These are phyloP conservation scores for Eriosoma lanigerum DNA, from an alignment of 1,140 invertebrate species.

Conservation along the genomic window DNA sequence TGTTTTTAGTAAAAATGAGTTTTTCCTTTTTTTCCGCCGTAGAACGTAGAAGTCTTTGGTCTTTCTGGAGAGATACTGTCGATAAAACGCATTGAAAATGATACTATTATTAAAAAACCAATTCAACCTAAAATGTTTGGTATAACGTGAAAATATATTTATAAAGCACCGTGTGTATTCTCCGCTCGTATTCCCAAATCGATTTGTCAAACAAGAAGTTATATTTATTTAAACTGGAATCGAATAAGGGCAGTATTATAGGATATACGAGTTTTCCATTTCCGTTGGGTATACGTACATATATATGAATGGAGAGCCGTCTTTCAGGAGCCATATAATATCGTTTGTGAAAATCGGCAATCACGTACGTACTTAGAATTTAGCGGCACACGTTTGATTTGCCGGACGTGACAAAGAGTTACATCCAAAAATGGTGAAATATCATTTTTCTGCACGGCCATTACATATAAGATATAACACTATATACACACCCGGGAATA, in stretches of 20 bases:
- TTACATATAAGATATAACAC: no score
- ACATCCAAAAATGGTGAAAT: background rate
- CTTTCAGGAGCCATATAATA: conserved; percentile 8
- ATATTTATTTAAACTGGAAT: conserved; percentile 38
- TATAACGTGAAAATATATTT: background rate
- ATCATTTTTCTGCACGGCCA: background rate
- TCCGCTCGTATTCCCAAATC: conserved; percentile 22
- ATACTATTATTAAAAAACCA: background rate
- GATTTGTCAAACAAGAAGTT: conserved; percentile 45
- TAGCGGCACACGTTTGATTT: conserved; percentile 36
- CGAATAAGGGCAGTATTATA: conserved; percentile 15
- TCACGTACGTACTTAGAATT: conserved; percentile 39
- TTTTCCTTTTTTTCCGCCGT: no score
- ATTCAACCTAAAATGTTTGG: background rate
- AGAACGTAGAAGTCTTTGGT: background rate
- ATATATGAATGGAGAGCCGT: background rate
- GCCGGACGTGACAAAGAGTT: conserved; percentile 30
- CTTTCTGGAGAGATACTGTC: no score
- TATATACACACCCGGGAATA: background rate
- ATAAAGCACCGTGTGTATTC: background rate
- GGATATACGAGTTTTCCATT: conserved; percentile 11
- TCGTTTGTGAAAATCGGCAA: conserved; percentile 1
- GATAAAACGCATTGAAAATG: background rate
- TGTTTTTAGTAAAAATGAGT: no score
- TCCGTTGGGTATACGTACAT: background rate